Evolutionary conservation across 2,113 vertebrate genomes (phyloP).

Genomic region (Machaerirhynchus nigripectus): DNA sequence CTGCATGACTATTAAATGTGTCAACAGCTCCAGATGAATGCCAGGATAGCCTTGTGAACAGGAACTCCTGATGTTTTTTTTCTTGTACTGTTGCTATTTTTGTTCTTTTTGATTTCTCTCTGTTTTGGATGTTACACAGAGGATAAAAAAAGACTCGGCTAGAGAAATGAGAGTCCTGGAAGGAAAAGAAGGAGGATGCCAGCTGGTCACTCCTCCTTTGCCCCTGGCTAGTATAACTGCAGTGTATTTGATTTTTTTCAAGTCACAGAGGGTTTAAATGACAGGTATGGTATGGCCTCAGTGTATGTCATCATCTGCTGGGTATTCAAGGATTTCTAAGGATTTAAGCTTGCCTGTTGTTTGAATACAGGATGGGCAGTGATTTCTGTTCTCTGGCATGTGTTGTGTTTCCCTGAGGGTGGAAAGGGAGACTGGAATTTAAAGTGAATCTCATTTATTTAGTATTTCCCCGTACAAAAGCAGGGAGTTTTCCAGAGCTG

Average conservation of each 20-base stretch:
- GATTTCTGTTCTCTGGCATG: constrained; percentile 57
- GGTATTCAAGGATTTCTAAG: constrained; percentile 38
- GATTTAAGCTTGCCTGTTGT: constrained; percentile 12
- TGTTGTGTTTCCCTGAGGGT: constrained; percentile 35
- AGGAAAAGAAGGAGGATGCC: background rate
- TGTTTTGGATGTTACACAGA: background rate
- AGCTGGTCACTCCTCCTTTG: background rate
- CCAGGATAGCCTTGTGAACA: constrained; percentile 40
- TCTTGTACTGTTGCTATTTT: constrained; percentile 1
- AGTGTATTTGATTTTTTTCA: background rate
- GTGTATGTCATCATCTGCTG: constrained; percentile 19
- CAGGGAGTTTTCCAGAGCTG: constrained; percentile 40
- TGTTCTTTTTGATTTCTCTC: background rate
- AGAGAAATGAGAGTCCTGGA: background rate
- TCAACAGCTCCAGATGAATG: background rate
- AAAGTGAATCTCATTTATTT: constrained; percentile 32
- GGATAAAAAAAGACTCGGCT: background rate
- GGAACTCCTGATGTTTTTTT: constrained; percentile 19
- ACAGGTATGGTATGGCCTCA: background rate
- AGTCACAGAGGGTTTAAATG: background rate
- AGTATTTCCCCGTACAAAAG: constrained; percentile 44
- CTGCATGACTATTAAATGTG: background rate
- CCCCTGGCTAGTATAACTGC: background rate
- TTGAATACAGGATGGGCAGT: background rate
- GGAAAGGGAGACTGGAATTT: constrained; percentile 68